These are phyloP conservation scores for Dyspetes luteomarginatus DNA, from an alignment of 2,888 invertebrate species.

Conservation along the genomic window DNA sequence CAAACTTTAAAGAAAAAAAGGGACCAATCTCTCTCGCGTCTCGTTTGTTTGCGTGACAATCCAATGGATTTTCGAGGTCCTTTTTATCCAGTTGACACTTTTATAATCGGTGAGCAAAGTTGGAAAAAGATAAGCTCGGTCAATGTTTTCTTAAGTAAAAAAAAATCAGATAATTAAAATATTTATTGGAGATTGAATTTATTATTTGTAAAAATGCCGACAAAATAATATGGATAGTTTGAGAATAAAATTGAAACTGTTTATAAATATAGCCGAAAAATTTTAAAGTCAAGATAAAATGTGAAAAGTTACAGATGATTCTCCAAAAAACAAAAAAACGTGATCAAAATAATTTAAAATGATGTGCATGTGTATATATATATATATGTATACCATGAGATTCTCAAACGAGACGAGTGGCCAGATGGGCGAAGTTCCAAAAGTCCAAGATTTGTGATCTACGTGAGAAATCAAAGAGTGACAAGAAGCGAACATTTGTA, in stretches of 20 bases:
- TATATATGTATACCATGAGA: slow-evolving; percentile 49
- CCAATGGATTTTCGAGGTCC: slow-evolving; percentile 15
- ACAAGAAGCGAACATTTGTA: background rate
- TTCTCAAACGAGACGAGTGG: slow-evolving; percentile 36
- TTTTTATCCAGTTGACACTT: background rate
- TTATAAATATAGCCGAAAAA: background rate
- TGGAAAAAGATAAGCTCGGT: background rate
- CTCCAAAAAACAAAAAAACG: slow-evolving; percentile 17
- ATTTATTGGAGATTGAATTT: too few species aligned
- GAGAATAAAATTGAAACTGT: too few species aligned
- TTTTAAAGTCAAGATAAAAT: background rate
- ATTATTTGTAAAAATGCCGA: too few species aligned
- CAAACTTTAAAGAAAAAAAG: background rate
- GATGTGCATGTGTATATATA: too few species aligned
- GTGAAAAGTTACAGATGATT: slow-evolving; percentile 8
- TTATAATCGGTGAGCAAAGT: background rate
- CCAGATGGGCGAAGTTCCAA: slow-evolving; percentile 57
- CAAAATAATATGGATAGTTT: too few species aligned
- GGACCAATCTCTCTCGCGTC: slow-evolving; percentile 9
- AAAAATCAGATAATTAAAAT: too few species aligned
- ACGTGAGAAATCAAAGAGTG: slow-evolving; percentile 33
- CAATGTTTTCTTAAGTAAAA: background rate
- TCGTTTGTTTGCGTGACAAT: slow-evolving; percentile 49
- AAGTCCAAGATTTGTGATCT: slow-evolving; percentile 49
- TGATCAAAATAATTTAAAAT: slow-evolving; percentile 47